A percentile compares a stretch with the other conserved stretches of the same genome.
Evolutionary conservation across 2,113 vertebrate species (phyloP).

Genomic region (Scytalopus superciliaris): DNA sequence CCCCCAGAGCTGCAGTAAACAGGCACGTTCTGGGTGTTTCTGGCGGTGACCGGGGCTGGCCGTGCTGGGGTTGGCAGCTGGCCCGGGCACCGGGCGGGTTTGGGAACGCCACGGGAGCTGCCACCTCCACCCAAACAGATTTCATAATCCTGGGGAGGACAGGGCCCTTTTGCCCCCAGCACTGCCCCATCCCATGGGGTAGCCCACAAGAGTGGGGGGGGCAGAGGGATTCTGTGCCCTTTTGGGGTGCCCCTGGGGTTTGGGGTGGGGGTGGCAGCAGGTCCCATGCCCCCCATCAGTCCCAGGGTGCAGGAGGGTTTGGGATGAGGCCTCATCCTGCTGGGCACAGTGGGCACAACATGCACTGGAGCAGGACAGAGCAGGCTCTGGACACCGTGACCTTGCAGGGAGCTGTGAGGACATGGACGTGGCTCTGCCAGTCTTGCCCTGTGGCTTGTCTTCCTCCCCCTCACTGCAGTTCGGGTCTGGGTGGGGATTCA

Average conservation of each 20-base stretch:
- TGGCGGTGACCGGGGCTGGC: neutral
- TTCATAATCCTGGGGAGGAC: neutral
- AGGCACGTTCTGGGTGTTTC: neutral
- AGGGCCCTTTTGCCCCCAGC: neutral
- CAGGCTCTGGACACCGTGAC: neutral
- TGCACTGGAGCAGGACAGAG: neutral
- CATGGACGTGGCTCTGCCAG: fast-evolving
- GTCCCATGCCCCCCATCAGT: fast-evolving
- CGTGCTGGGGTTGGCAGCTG: neutral
- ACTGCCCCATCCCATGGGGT: fast-evolving
- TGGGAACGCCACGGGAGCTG: neutral
- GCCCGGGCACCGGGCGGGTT: constrained; percentile 13
- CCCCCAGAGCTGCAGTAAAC: neutral
- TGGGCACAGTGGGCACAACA: fast-evolving
- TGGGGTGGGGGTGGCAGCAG: fast-evolving
- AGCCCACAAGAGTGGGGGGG: fast-evolving
- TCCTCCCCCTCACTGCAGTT: neutral
- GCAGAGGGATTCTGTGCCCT: neutral
- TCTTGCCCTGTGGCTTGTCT: neutral
- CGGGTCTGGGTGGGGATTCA: neutral
- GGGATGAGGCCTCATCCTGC: neutral
- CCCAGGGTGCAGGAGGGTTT: neutral
- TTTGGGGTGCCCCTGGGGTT: neutral
- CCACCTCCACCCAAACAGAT: constrained; percentile 31
- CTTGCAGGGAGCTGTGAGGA: neutral